Evolutionary conservation across 2,113 vertebrate species (phyloP).

Genomic region (Anguilla rostrata): DNA sequence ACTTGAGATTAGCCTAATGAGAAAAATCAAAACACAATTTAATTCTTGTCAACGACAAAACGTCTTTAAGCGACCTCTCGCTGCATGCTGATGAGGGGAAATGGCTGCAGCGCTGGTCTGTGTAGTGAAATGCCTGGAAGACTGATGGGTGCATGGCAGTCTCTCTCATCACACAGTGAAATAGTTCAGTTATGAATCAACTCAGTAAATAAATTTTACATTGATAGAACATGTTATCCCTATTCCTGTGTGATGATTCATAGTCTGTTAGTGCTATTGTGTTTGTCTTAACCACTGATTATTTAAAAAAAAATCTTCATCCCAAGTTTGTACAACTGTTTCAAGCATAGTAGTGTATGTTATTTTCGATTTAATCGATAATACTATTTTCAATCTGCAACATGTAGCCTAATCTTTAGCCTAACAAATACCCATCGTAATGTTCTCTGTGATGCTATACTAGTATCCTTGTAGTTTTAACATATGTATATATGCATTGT

Average conservation of each 20-base stretch:
- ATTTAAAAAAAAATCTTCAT: too few relatives aligned
- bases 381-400: not conserved
- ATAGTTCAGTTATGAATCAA: conserved; percentile 70
- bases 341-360: too few relatives aligned
- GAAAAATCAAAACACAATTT: conserved; percentile 84
- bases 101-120: conserved; percentile 31
- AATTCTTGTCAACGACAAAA: conserved; percentile 75
- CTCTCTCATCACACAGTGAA: not conserved
- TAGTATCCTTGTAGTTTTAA: too few relatives aligned
- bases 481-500: too few relatives aligned
- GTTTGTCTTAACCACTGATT: too few relatives aligned
- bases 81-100: conserved; percentile 71
- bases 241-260: too few relatives aligned
- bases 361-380: not conserved
- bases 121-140: not conserved
- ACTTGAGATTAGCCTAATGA: conserved; percentile 82
- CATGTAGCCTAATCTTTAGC: not conserved
- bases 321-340: too few relatives aligned
- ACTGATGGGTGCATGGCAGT: not conserved
- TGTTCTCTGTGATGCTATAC: not conserved
- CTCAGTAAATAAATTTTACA: conserved; percentile 53
- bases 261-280: too few relatives aligned
- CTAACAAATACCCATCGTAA: not conserved
- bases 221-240: too few relatives aligned
- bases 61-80: conserved; percentile 73